Conservation (phyloP, 2,113 vertebrate species). For the Hipposideros armiger region DNA sequence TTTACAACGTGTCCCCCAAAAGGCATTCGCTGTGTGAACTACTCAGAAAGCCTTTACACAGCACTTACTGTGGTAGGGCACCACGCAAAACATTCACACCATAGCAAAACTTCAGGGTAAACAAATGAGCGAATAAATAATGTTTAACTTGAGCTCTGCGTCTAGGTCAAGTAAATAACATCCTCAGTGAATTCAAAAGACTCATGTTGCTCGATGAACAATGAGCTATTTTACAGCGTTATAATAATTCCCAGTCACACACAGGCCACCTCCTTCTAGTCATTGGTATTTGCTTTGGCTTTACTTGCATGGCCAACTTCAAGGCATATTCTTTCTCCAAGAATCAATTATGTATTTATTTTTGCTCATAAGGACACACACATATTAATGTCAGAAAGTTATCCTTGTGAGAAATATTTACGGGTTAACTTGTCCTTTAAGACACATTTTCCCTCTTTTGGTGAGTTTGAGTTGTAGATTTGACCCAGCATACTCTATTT, state of each 20-base stretch:
- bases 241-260: slow-evolving; percentile 24
- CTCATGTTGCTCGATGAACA: background rate
- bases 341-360: slow-evolving; percentile 2
- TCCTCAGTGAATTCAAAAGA: background rate
- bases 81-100: background rate
- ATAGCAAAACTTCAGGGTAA: background rate
- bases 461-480: background rate
- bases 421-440: background rate
- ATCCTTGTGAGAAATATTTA: background rate
- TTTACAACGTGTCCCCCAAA: background rate
- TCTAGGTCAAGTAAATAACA: slow-evolving; percentile 12
- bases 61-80: background rate
- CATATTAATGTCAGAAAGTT: background rate
- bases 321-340: background rate
- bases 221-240: slow-evolving; percentile 1
- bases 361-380: background rate
- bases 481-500: background rate
- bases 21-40: background rate
- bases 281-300: slow-evolving; percentile 14
- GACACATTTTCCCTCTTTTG: background rate
- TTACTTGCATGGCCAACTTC: background rate
- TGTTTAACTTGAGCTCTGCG: background rate
- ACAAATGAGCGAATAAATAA: background rate
- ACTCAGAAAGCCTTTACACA: background rate
- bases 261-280: background rate